These are phyloP conservation scores for Apteryx owenii DNA, from an alignment of 2,113 vertebrate species.

Conservation along the genomic window DNA sequence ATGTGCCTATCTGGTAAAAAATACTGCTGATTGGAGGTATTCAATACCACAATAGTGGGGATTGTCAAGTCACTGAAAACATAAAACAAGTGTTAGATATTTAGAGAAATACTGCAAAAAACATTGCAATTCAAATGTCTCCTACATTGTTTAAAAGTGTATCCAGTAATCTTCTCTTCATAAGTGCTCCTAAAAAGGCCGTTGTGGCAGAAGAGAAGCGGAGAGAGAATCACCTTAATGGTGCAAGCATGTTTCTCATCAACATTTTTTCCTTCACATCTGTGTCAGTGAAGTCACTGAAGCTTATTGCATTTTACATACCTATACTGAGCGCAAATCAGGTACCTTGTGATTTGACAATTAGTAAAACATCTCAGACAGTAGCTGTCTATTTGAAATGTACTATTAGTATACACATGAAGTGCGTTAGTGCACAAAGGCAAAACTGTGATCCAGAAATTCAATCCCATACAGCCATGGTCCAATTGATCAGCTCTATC, in stretches of 20 bases:
- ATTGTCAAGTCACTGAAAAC: constrained; percentile 87
- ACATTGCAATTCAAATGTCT: not conserved
- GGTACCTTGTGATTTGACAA: not conserved
- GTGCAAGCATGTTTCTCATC: not conserved
- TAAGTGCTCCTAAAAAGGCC: not conserved
- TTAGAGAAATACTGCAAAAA: not conserved
- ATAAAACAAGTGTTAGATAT: constrained; percentile 12
- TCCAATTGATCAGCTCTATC: not conserved
- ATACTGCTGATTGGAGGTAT: constrained; percentile 98
- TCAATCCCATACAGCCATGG: not conserved
- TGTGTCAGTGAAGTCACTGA: not conserved
- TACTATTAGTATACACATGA: not conserved
- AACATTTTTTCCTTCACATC: not conserved
- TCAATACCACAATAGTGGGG: constrained; percentile 93
- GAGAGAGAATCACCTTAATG: not conserved
- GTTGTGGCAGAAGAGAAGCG: not conserved
- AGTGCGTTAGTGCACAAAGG: not conserved
- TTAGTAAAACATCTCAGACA: not conserved
- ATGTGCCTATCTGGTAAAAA: constrained; percentile 87
- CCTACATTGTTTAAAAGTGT: not conserved
- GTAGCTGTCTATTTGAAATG: not conserved
- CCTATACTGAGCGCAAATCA: not conserved
- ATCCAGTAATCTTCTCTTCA: not conserved
- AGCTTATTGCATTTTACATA: not conserved
- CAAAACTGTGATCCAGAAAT: not conserved